These are phyloP conservation scores for Pseudomyrmex sp. DNA, from an alignment of 1,140 invertebrate genomes.

Conservation along the genomic window DNA sequence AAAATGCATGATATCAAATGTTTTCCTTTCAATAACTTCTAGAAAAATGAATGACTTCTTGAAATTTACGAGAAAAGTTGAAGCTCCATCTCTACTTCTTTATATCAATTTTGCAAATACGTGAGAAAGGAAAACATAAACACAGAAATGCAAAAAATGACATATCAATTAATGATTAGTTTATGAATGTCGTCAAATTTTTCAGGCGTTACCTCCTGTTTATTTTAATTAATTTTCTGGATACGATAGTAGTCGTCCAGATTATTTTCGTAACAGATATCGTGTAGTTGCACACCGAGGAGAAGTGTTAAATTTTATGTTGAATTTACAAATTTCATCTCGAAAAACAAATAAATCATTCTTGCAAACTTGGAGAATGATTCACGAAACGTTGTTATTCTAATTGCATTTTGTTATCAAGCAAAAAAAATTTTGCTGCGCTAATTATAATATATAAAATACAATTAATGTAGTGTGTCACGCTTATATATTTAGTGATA, in stretches of 20 bases:
- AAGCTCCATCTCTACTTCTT: not conserved
- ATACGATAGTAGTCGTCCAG: conserved; percentile 19
- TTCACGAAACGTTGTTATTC: conserved; percentile 55
- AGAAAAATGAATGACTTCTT: conserved; percentile 18
- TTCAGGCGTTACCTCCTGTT: conserved; percentile 59
- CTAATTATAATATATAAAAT: conserved; percentile 22
- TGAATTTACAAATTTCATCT: conserved; percentile 14
- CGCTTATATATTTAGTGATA: too few relatives aligned
- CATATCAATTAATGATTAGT: conserved; percentile 33
- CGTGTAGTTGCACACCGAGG: conserved; percentile 52
- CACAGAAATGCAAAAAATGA: conserved; percentile 54
- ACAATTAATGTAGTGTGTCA: too few relatives aligned
- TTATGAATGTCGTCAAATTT: conserved; percentile 39
- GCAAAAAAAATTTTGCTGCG: conserved; percentile 26
- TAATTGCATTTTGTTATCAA: conserved; percentile 54
- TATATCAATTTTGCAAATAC: conserved; percentile 26
- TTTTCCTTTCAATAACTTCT: conserved; percentile 64
- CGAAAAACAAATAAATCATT: conserved; percentile 31
- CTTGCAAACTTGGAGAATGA: conserved; percentile 50
- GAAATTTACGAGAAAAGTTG: not conserved
- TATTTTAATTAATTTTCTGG: conserved; percentile 27
- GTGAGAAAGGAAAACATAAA: conserved; percentile 63
- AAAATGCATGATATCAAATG: conserved; percentile 64
- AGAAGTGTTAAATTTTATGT: conserved; percentile 40
- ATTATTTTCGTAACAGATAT: not conserved